Conservation (phyloP, 2,888 invertebrate species). For the Rapana venosa region DNA sequence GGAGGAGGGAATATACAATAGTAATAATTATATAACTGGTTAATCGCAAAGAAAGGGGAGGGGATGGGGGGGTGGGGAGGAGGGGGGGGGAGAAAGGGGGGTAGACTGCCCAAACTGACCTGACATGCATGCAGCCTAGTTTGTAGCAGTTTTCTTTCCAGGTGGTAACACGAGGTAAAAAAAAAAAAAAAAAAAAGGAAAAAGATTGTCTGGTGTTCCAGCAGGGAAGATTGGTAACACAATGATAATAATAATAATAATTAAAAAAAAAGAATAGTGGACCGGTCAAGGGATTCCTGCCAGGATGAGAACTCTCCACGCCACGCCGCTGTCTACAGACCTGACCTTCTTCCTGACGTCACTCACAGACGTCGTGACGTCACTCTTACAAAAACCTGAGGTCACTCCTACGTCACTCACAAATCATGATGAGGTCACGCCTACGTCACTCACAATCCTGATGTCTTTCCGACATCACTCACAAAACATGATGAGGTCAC, state of each 20-base stretch:
- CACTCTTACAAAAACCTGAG: not conserved
- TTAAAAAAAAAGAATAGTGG: not conserved
- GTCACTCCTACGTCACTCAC: not conserved
- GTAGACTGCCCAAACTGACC: not conserved
- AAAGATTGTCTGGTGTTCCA: not conserved
- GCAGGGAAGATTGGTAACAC: not conserved
- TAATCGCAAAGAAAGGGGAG: not conserved
- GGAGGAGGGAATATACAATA: not conserved
- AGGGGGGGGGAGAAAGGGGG: not conserved
- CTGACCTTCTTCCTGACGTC: not conserved
- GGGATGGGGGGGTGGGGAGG: not conserved
- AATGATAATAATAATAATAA: not conserved
- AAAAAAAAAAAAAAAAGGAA: not conserved
- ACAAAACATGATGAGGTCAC: no score
- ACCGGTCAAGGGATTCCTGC: conserved; percentile 19
- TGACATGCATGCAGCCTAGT: not conserved
- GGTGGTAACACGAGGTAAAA: not conserved
- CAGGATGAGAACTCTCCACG: not conserved
- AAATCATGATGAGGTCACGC: no score
- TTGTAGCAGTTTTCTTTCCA: no score
- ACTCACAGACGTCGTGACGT: not conserved
- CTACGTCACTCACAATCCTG: no score
- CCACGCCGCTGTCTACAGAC: not conserved
- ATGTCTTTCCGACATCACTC: no score
- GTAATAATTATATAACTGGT: not conserved